Percentiles rank a stretch among this genome's conserved stretches.
phyloP scores from a whole-genome alignment of 2,888 invertebrate species.

The Spodoptera littoralis region DNA sequence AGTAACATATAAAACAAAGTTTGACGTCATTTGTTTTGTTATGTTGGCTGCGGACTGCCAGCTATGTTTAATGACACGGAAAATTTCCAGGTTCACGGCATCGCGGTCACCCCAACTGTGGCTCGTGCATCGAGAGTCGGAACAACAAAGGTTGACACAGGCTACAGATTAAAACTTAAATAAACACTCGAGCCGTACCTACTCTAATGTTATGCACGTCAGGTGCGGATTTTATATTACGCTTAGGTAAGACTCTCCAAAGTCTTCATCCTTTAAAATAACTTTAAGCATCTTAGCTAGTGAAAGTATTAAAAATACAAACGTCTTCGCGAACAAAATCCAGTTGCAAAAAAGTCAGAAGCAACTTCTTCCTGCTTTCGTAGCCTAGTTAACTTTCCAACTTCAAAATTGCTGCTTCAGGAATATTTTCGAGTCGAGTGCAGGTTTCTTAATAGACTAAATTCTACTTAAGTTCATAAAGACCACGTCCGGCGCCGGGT shows the following conservation, averaged over 20 bases:
- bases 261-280: slow-evolving; percentile 16
- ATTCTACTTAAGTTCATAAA: slow-evolving; percentile 38
- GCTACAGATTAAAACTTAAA: slow-evolving; percentile 27
- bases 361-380: slow-evolving; percentile 1
- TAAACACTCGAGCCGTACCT: slow-evolving; percentile 28
- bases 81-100: slow-evolving; percentile 72
- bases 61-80: slow-evolving; percentile 77
- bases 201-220: slow-evolving; percentile 35
- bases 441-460: slow-evolving; percentile 35
- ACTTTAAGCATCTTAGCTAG: background rate
- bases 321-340: slow-evolving; percentile 20
- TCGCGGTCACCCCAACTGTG: slow-evolving; percentile 66
- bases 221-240: slow-evolving; percentile 38
- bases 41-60: slow-evolving; percentile 56
- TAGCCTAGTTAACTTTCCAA: slow-evolving; percentile 19
- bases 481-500: slow-evolving; percentile 27
- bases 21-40: slow-evolving; percentile 61
- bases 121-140: slow-evolving; percentile 76
- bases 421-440: slow-evolving; percentile 30
- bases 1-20: slow-evolving; percentile 69
- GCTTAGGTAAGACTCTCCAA: slow-evolving; percentile 16
- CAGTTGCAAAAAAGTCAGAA: background rate
- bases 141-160: slow-evolving; percentile 49
- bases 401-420: slow-evolving; percentile 21
- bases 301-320: slow-evolving; percentile 36